Evolutionary conservation across 2,888 invertebrate species (phyloP), one percentile per base, ranked within the genome.

Genomic region (Penaeus monodon): DNA sequence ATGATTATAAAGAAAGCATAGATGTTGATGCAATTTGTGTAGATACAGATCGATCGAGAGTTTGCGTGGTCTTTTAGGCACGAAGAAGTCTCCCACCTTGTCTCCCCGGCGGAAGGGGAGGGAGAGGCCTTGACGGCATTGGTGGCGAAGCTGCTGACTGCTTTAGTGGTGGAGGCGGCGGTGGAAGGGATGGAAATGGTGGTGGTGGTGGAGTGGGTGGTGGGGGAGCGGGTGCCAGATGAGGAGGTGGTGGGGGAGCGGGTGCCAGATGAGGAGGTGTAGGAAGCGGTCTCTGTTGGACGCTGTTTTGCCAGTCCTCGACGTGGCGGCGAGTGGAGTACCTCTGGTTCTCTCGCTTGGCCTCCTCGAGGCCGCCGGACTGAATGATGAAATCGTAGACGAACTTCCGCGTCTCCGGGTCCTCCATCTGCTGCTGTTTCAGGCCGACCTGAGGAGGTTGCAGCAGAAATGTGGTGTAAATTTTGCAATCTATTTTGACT

Each of bases 331-430:
- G 44, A 10, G 12, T 83, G 29, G 33, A 87, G 86, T 76, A 88
- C 29, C 70, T 85, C 57, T 79, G 68, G 49, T 79, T 85, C 91
- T 95, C 95, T 90, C 94, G 94, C 91, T 95, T 95, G 82, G 96
- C 95, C 1, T 96, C 96, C 91, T 96, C 96, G 85, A 96, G 92
- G 0, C 97, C 98, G 76, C 98, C 97, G 92, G 97, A 94, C 91
- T 94, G 94, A 92, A 96, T 95, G 90, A 98, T 97, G 92, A 98
- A 98, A 92, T 97, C 96, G 92, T 98, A 98, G 91, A 98, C 98
- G 92, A 98, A 98, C 91, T 96, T 95, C 73, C 97, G 94, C 3
- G 98, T 98, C 88, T 96, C 96, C 91, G 95, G 95, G 93, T 98
- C 96, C 91, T 95, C 94, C 6, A 98, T 93, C 91, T 97, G 95